Evolutionary conservation across 2,797 vertebrate species (phyloP).

Genomic region (Simalia tracyae): DNA sequence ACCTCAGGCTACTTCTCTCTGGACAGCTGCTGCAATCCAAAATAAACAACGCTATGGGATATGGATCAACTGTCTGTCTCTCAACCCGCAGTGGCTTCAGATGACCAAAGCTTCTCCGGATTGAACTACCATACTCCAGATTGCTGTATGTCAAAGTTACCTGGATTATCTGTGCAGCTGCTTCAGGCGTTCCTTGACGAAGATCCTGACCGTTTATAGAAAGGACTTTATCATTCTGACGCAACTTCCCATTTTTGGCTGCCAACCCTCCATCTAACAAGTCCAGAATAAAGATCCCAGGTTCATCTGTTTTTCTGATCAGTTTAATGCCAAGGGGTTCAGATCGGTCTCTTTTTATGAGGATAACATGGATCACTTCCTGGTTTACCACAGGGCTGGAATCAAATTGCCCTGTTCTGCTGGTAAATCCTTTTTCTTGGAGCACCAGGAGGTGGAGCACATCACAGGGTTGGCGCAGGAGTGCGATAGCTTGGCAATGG

Average conservation of each 20-base stretch:
- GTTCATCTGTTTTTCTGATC: conserved; percentile 88
- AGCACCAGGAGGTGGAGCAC: conserved; percentile 84
- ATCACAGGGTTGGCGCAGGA: conserved; percentile 79
- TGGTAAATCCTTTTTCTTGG: conserved; percentile 92
- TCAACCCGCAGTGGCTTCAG: background rate
- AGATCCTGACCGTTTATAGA: conserved; percentile 92
- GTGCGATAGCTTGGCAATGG: conserved; percentile 81
- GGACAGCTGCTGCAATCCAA: background rate
- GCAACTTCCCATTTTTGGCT: conserved; percentile 87
- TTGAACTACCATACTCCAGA: background rate
- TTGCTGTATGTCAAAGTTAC: conserved; percentile 57
- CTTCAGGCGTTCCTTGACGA: conserved; percentile 90
- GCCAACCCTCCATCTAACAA: conserved; percentile 88
- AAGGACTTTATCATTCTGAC: conserved; percentile 88
- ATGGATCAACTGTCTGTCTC: background rate
- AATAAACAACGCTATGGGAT: background rate
- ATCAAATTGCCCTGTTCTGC: conserved; percentile 73
- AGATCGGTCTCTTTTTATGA: conserved; percentile 83
- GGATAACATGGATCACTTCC: conserved; percentile 85
- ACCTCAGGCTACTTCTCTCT: background rate
- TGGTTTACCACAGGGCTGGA: conserved; percentile 34
- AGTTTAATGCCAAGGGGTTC: conserved; percentile 92
- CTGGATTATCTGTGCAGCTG: conserved; percentile 93
- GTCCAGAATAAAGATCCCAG: conserved; percentile 90
- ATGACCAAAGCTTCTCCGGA: background rate